Evolutionary conservation across 2,888 invertebrate genomes (phyloP).

Genomic region (Coenonympha arcania): DNA sequence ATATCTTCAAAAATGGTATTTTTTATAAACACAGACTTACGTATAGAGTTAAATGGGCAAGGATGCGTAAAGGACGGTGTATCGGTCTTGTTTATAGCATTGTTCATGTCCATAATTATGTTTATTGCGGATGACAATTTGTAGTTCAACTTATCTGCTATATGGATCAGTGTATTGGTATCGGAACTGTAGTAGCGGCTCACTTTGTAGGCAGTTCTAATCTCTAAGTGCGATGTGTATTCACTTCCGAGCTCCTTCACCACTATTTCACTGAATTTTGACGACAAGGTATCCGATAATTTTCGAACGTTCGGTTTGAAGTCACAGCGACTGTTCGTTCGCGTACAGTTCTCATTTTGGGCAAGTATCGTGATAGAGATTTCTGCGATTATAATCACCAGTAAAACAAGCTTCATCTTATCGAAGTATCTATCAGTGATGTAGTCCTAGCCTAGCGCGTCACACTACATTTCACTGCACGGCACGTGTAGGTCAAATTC

Average conservation of each 20-base stretch:
- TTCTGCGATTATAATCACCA: conserved; percentile 49
- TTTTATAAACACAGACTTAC: conserved; percentile 63
- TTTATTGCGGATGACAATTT: conserved; percentile 58
- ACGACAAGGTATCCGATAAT: conserved; percentile 51
- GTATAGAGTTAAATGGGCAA: conserved; percentile 67
- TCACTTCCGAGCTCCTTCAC: conserved; percentile 62
- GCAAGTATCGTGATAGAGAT: conserved; percentile 42
- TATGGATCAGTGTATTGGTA: conserved; percentile 47
- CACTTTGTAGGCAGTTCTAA: conserved; percentile 56
- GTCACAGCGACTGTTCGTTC: conserved; percentile 53
- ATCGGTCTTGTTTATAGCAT: conserved; percentile 47
- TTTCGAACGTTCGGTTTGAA: conserved; percentile 54
- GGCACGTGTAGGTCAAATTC: conserved; percentile 10
- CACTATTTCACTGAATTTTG: conserved; percentile 57
- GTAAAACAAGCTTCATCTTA: conserved; percentile 61
- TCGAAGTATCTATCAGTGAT: too few relatives aligned
- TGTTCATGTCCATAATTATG: conserved; percentile 60
- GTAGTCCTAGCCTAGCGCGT: conserved; percentile 25
- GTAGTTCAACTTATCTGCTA: conserved; percentile 56
- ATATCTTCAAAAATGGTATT: conserved; percentile 46
- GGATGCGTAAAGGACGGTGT: conserved; percentile 69
- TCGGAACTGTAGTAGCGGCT: conserved; percentile 52
- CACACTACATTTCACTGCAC: conserved; percentile 21
- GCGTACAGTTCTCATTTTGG: conserved; percentile 57
- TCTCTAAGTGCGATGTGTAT: conserved; percentile 57